Percentiles rank a stretch among this genome's conserved stretches.
Evolutionary conservation across 2,113 vertebrate species (phyloP).

Genomic region (Heloderma charlesbogerti): DNA sequence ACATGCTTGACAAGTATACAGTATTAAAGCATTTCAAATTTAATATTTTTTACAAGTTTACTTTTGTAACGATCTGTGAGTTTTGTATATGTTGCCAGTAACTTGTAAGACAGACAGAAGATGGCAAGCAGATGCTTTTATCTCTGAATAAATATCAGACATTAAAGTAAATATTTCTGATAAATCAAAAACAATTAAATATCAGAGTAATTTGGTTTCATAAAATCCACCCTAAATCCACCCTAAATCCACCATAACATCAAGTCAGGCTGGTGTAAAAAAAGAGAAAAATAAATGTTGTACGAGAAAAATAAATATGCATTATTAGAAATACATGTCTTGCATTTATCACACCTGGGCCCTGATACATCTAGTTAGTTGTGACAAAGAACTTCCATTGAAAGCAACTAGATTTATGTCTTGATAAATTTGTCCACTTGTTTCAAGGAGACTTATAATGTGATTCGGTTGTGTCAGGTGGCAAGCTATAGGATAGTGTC

Average conservation of each 20-base stretch:
- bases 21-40: not conserved
- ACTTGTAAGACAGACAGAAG: not conserved
- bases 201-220: not conserved
- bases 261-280: not conserved
- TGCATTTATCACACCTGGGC: not conserved
- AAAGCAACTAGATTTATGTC: not conserved
- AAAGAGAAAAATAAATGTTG: not conserved
- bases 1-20: not conserved
- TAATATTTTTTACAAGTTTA: conserved; percentile 1
- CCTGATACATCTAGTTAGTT: not conserved
- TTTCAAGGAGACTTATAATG: not conserved
- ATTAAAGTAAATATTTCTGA: not conserved
- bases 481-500: not conserved
- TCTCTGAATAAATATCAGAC: not conserved
- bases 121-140: not conserved
- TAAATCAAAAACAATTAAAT: not conserved
- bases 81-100: not conserved
- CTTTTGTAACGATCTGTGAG: not conserved
- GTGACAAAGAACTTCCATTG: not conserved
- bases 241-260: not conserved
- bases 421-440: not conserved
- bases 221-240: not conserved
- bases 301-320: not conserved
- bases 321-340: not conserved
- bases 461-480: not conserved